Percentiles rank a stretch among this genome's conserved stretches.
phyloP scores from a whole-genome alignment of 2,888 invertebrate species.

The Liodrosophila aerea region DNA sequence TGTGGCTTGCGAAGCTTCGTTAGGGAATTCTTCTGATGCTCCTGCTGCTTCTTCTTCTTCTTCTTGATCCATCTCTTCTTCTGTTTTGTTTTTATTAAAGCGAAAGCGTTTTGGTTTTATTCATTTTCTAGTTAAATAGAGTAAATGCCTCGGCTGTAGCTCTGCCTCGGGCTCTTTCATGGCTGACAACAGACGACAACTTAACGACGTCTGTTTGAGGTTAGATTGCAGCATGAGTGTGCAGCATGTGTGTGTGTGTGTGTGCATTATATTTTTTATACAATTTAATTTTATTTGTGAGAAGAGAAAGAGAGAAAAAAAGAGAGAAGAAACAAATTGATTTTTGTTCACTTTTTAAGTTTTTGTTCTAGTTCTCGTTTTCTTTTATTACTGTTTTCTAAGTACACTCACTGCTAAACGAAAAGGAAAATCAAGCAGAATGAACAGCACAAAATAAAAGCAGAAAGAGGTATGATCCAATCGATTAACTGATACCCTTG shows the following conservation, averaged over 20 bases:
- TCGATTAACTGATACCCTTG: too few species aligned
- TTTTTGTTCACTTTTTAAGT: slow-evolving; percentile 27
- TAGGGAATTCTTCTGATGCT: slow-evolving; percentile 7
- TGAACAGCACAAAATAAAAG: too few species aligned
- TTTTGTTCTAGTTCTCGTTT: slow-evolving; percentile 1
- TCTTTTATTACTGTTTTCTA: neutral
- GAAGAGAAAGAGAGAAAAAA: slow-evolving; percentile 55
- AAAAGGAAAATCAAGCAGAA: too few species aligned
- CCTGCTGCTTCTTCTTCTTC: slow-evolving; percentile 1
- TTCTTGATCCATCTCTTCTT: slow-evolving; percentile 8
- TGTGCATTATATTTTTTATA: slow-evolving; percentile 1
- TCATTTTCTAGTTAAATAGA: slow-evolving; percentile 32
- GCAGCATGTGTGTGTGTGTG: slow-evolving; percentile 4
- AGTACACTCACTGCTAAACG: neutral
- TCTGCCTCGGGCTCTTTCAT: slow-evolving; percentile 17
- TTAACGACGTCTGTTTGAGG: slow-evolving; percentile 64
- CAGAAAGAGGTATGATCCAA: too few species aligned
- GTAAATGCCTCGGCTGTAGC: slow-evolving; percentile 51
- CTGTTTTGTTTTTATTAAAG: slow-evolving; percentile 40
- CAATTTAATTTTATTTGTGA: slow-evolving; percentile 13
- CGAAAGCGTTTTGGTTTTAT: slow-evolving; percentile 54
- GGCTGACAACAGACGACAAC: slow-evolving; percentile 56
- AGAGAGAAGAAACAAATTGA: slow-evolving; percentile 61
- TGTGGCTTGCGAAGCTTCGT: slow-evolving; percentile 2
- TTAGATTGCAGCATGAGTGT: slow-evolving; percentile 2